Base-by-base conservation (phyloP, 2,797 vertebrate genomes). In the Alosa sapidissima region DNA sequence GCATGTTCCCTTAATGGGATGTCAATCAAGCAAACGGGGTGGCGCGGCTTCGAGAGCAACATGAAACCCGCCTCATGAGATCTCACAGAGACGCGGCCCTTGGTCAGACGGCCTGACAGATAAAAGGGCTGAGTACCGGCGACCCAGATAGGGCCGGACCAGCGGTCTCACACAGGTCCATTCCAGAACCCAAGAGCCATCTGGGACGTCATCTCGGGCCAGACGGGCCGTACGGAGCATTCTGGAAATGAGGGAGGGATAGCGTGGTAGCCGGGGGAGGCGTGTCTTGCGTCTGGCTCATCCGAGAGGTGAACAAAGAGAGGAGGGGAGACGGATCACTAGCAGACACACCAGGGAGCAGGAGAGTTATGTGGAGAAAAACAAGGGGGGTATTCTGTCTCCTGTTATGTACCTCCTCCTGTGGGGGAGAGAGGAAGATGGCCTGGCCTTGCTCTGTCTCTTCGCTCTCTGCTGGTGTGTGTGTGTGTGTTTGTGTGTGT, bases 401-500 rank as follows among this genome's bases (percentile, higher is more conserved):
- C 1, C 58, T 58, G 55, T 58, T 58, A 72, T 41, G 28, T 10
- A 14, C 65, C 11, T 19, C 33, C 33, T 33, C 10, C 62, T 16
- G 1, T 19, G 54, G 49, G 5, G 11, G 3, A 10, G 16, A 36
- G 13, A 13, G 36, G 33, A 45, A 45, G 13, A 41, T 78, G 24
- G 68, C 14, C 68, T 75, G 36, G 33, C 41, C 14, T 16, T 28
- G 28, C 0, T 28, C 28, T 28, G 28, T 28, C 28, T 28, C 28
- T 28, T 28, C 28, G 28, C 28, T 28, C 1, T 36, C 11, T 11
- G 28, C 62, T 65, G n/a, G 5, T 33, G 62, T 68, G 62, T 41
- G 9, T 72, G 65, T 45, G 51, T 54, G 33, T 82, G 6, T 75
- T 7, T 41, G 41, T 21, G 19, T 85, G 62, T 89, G 47, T 21